Evolutionary conservation across 2,888 invertebrate species (phyloP), one percentile per base, ranked within the genome.

Genomic region (Diploptera punctata): DNA sequence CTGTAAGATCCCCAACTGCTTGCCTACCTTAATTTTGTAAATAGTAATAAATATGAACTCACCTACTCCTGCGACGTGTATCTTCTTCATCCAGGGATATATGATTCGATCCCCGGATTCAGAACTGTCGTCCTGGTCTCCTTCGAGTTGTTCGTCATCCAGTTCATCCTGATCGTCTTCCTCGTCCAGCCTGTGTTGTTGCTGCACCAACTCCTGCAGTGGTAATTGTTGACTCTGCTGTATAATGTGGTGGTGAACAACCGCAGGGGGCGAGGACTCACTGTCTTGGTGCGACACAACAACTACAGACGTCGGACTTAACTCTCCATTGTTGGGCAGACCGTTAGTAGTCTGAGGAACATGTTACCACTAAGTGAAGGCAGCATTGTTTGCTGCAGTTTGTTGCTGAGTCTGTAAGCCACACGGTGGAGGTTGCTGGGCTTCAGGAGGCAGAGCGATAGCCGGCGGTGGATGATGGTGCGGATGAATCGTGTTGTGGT

Each of bases 21-120:
- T n/a, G n/a, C n/a, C n/a, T n/a, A n/a, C n/a, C n/a, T n/a, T n/a
- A n/a, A n/a, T n/a, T n/a, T n/a, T n/a, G n/a, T n/a, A n/a, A n/a
- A n/a, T n/a, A n/a, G n/a, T n/a, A n/a, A n/a, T n/a, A n/a, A n/a
- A n/a, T n/a, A n/a, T n/a, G 57, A 77, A 93, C 94, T 93, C 86
- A 94, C 95, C 92, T 79, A 91, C 94, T 79, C 95, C 95, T 77
- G 95, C 95, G 31, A 96, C 95, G 83, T 97, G 97, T 76, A 96
- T 95, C 85, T 98, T 98, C 86, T 97, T 95, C 98, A 98, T 98
- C 98, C 98, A 98, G 3, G 98, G 97, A 85, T 98, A 98, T 80
- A 98, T 97, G 77, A 97, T 92, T 77, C 97, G 89, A 81, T 94
- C 94, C 18, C 93, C 93, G 79, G 90, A 91, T 78, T 92, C 93